Evolutionary conservation across 1,140 invertebrate genomes (phyloP), one percentile per base, ranked within the genome.

Genomic region (Drosophila aff.): DNA sequence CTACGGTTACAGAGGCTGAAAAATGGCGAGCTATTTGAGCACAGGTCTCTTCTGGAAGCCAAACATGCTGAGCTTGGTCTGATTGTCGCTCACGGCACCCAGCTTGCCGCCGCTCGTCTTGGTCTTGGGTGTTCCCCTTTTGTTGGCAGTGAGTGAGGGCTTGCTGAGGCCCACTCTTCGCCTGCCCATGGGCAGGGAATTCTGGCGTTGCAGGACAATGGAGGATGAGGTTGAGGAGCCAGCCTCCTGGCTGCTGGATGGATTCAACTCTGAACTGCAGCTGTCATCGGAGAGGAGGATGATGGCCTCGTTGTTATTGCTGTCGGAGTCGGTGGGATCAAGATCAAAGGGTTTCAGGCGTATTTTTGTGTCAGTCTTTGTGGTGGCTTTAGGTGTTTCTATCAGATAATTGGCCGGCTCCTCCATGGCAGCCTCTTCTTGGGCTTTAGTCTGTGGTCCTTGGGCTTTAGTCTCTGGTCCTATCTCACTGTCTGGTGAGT

Each of bases 1-100:
- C 76, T 49, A 52, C 61, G 18, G 15, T 43, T 64, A 47, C 36
- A 50, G 8, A 44, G 5, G 36, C 28, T 44, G 2, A 28, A 15
- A 44, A 60, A 46, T 49, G 44, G 23, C 16, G 31, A 49, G 40
- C 66, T 61, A 89, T 43, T 92, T 91, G 26, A 92, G 83, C n/a
- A 73, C 74, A 5, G 91, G 82, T 46, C 80, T 53, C 55, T 89
- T 91, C 50, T 92, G 82, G 62, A 92, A 92, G 8, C 91, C 91
- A 73, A 92, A 92, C 91, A 92, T 92, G 64, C 91, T 92, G 1
- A 92, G 77, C 52, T 84, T 90, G 1, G 81, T 69, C 73, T 92
- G 91, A 76, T 68, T 90, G 2, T 72, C 50, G 10, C 46, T 43
- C 38, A 59, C 55, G 33, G 55, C 13, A 15, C 52, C 53, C 31